Base-by-base conservation (phyloP, 2,113 vertebrate species). In the Oncorhynchus kisutch region DNA sequence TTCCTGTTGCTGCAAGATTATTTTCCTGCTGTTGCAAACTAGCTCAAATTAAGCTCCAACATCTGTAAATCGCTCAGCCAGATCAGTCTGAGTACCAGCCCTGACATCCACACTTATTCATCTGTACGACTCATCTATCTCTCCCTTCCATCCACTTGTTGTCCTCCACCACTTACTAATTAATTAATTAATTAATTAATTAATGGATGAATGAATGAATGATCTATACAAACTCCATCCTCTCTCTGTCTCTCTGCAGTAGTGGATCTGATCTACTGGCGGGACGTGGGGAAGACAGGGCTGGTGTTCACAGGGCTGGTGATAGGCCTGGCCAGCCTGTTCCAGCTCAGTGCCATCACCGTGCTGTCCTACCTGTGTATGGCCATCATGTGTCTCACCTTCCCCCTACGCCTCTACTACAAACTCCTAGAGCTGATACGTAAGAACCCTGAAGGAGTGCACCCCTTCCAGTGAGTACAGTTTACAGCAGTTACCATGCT, bases 211-310 rank as follows among this genome's bases (percentile, higher is more conserved):
- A 45, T 45, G 39, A 0, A 54, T 18, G 4, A 18, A 54, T 54
- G 4, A 54, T 18, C 51, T 54, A 54, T 14, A 54, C 13, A 16
- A 9, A 45, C 9, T 45, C 51, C 51, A 54, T 18, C 51, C 51
- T 54, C 51, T 20, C 20, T 24, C 34, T 39, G 13, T 64, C n/a
- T 18, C 64, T 68, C 65, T 74, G 82, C 89, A 93, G 93, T 93
- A 74, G 85, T 92, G 72, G 95, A 95, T 80, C 90, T 98, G 89
- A 86, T 97, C 78, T 96, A 95, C 77, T 98, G 97, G 97, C 88
- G 93, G 73, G 91, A 88, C 18, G 84, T 93, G 3, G 86, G 85
- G 76, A 90, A 77, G 24, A 97, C 96, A 0, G 95, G 93, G 0
- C 86, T 91, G 80, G 91, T 94, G 45, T 96, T 97, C 87, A 95